Evolutionary conservation across 2,113 vertebrate species (phyloP).

Genomic region (Cairina moschata): DNA sequence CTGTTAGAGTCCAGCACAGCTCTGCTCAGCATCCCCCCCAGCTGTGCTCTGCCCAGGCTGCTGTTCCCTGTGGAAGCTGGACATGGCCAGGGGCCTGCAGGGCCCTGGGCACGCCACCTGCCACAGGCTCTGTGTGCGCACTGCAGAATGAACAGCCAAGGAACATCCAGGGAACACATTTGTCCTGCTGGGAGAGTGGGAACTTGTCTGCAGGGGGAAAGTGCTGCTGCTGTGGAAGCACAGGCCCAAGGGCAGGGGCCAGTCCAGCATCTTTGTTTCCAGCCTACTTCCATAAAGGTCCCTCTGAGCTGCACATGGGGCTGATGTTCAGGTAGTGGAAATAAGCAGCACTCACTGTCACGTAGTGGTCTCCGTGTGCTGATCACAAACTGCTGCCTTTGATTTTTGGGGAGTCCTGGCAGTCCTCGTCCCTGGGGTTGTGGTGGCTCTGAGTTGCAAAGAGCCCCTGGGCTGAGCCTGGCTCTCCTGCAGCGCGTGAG

Average conservation of each 20-base stretch:
- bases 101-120: neutral
- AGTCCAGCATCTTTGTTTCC: too few species aligned
- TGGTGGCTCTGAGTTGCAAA: neutral
- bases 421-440: neutral
- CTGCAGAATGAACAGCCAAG: neutral
- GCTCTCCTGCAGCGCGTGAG: neutral
- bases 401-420: neutral
- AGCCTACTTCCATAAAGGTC: too few species aligned
- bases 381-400: neutral
- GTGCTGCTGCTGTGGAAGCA: neutral
- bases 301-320: neutral
- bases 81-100: neutral
- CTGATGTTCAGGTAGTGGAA: neutral
- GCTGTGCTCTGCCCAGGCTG: neutral
- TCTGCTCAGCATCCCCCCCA: neutral
- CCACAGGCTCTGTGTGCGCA: neutral
- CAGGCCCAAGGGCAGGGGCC: neutral
- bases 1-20: neutral
- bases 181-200: neutral
- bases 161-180: neutral
- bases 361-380: neutral
- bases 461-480: too few species aligned
- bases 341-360: neutral
- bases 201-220: neutral
- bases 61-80: accelerated